phyloP scores from a whole-genome alignment of 2,113 vertebrate species.

The Hippocampus abdominalis region DNA sequence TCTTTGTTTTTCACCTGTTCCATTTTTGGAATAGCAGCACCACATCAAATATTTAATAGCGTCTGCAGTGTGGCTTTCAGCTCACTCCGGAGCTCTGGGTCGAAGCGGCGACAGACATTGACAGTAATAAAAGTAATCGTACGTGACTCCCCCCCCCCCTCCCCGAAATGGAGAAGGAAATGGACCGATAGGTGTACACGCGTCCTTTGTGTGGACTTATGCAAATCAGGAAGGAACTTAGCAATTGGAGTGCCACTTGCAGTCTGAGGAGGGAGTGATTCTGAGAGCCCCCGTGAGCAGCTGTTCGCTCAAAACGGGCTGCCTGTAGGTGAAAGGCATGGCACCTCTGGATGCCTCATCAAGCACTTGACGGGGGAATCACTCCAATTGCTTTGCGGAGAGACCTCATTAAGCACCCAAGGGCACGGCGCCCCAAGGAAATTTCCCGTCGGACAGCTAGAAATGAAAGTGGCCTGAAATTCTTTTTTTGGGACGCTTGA shows the following conservation, averaged over 20 bases:
- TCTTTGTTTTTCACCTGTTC: conserved; percentile 29
- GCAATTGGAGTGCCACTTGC: conserved; percentile 24
- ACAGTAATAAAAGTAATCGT: not conserved
- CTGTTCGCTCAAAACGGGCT: conserved; percentile 28
- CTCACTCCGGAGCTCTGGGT: conserved; percentile 11
- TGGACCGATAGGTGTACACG: conserved; percentile 1
- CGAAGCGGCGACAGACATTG: conserved; percentile 18
- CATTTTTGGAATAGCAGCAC: conserved; percentile 39
- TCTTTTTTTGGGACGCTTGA: conserved; percentile 2
- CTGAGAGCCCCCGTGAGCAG: conserved; percentile 26
- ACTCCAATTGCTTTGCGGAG: conserved; percentile 32
- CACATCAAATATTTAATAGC: conserved; percentile 52
- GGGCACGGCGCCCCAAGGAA: conserved; percentile 39
- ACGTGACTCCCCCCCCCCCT: not conserved
- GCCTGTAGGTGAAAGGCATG: conserved; percentile 35
- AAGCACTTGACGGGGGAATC: conserved; percentile 43
- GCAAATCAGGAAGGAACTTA: conserved; percentile 22
- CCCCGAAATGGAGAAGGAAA: not conserved
- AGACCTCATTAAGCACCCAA: conserved; percentile 57
- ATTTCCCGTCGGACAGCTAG: conserved; percentile 24
- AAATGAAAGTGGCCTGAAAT: conserved; percentile 26
- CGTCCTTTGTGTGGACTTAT: not conserved
- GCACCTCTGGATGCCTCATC: conserved; percentile 42
- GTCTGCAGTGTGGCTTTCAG: conserved; percentile 16
- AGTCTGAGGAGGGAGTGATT: conserved; percentile 27